Base-by-base conservation (phyloP, 1,140 invertebrate genomes). In the Neodiprion fabricii region DNA sequence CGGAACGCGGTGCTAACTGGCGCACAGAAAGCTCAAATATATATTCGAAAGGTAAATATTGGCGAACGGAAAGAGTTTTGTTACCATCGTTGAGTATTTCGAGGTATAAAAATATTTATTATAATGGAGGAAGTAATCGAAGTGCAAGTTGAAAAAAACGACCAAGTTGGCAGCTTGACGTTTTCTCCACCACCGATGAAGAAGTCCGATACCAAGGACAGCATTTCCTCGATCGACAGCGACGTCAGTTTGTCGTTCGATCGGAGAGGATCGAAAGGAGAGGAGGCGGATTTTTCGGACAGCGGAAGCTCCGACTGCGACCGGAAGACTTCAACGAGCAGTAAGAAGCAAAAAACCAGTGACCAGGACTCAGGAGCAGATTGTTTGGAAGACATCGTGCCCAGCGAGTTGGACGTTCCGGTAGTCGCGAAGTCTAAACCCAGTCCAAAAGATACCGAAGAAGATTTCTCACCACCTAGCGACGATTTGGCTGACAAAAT, bases 401-500 rank as follows among this genome's bases (percentile, higher is more conserved):
- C 69, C 7, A 73, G 77, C 9, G 75, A 76, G 48, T 1, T 71
- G 40, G 65, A 68, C 28, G 53, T n/a, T 48, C 49, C 71, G 40
- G 66, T 71, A 3, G 8, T 48, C 75, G 23, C 61, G 67, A 48
- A 48, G 17, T 28, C 72, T 5, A 67, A 67, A 47, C 61, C 17
- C 40, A 47, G 65, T 71, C 9, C 70, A 48, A 17, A 53, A 72
- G 12, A 48, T 72, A 17, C 77, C 9, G 71, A 75, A 0, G 84
- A 84, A 17, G 83, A 86, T 67, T 88, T 87, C 71, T 79, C 84
- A 0, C 80, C 83, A 2, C 94, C 94, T 2, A 92, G 91, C 73
- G 94, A 95, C 7, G 94, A 96, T 79, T 84, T 95, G 23, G 91
- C 93, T 1, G 91, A 93, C 40, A 92, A 93, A 77, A 96, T 97